These are phyloP conservation scores for Eumacrocentrus americanus DNA, from an alignment of 2,888 invertebrate genomes.

Conservation along the genomic window DNA sequence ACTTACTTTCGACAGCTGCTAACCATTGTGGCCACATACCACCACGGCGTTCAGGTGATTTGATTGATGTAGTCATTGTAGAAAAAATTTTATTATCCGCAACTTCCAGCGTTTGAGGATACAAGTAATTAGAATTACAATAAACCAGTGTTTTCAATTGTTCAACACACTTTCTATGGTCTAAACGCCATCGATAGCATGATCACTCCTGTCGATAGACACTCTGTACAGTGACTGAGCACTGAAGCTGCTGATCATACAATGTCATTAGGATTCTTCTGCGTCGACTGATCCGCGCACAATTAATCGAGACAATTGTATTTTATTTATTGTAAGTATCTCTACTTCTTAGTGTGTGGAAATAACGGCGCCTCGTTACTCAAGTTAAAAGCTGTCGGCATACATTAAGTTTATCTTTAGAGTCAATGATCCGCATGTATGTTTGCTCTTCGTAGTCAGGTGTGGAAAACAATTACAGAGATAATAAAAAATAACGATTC, in stretches of 20 bases:
- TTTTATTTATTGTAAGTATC: not conserved
- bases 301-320: not conserved
- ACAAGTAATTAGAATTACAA: not conserved
- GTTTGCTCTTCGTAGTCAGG: no score
- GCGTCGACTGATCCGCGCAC: conserved; percentile 4
- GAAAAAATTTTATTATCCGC: not conserved
- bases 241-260: not conserved
- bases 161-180: not conserved
- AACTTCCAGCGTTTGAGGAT: not conserved
- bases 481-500: no score
- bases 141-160: not conserved
- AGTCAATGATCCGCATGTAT: no score
- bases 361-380: no score
- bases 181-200: not conserved
- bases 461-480: no score
- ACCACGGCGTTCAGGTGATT: not conserved
- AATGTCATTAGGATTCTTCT: not conserved
- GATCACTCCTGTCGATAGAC: not conserved
- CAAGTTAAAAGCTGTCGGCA: no score
- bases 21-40: conserved; percentile 37
- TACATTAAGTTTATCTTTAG: no score
- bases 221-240: not conserved
- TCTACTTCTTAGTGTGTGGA: no score
- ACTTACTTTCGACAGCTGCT: conserved; percentile 35
- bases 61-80: not conserved